Conservation (phyloP, 2,113 vertebrate species). For the Scytalopus superciliaris region DNA sequence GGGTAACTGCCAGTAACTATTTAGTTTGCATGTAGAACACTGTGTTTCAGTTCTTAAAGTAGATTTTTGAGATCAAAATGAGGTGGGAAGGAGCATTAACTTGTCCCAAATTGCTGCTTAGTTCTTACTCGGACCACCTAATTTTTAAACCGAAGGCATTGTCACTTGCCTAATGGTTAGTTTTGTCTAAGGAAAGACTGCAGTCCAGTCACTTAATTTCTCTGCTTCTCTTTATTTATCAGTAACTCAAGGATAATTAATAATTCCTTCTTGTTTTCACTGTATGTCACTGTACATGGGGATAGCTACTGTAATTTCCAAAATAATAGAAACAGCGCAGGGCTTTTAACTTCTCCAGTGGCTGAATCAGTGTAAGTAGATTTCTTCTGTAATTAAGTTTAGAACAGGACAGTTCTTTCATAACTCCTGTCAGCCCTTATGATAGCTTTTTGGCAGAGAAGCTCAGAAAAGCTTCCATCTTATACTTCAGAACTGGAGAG, state of each 20-base stretch:
- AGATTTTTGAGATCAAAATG: background rate
- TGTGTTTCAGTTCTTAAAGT: background rate
- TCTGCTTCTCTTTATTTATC: background rate
- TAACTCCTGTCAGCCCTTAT: background rate
- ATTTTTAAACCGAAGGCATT: background rate
- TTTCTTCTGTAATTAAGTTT: conserved; percentile 29
- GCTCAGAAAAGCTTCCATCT: background rate
- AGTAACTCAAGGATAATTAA: background rate
- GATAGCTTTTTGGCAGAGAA: conserved; percentile 9
- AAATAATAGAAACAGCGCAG: background rate
- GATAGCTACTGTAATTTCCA: background rate
- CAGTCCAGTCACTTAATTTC: background rate
- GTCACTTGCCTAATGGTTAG: background rate
- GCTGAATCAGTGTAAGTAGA: background rate
- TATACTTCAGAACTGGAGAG: background rate
- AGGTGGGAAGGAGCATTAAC: background rate
- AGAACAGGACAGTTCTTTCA: conserved; percentile 16
- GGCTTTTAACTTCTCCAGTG: background rate
- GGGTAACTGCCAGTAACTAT: background rate
- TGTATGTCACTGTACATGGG: background rate
- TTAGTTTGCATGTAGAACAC: background rate
- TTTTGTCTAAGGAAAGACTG: background rate
- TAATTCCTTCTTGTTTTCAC: background rate
- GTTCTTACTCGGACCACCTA: background rate
- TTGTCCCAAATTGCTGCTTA: background rate